A percentile compares a stretch with the other conserved stretches of the same genome.
These are phyloP conservation scores for Germaria angustata DNA, from an alignment of 2,888 invertebrate genomes.

Conservation along the genomic window DNA sequence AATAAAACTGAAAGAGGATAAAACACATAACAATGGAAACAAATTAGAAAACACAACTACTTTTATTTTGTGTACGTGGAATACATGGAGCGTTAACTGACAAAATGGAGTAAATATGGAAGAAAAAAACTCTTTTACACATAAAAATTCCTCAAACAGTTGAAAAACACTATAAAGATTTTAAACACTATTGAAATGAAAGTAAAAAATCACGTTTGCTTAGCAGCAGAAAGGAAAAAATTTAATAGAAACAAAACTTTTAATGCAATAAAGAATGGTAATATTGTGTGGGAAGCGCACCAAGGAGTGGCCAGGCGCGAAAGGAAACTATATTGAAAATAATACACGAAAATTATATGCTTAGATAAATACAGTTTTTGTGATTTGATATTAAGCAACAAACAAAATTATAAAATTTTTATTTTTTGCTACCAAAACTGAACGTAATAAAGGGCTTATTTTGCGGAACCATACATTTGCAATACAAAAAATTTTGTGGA, in stretches of 20 bases:
- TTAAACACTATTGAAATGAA: background rate
- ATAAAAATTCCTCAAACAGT: background rate
- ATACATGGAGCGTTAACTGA: background rate
- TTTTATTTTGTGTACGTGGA: background rate
- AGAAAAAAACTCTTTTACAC: background rate
- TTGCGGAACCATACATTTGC: too few relatives aligned
- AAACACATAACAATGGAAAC: constrained; percentile 21
- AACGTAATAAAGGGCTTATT: too few relatives aligned
- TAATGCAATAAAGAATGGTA: background rate
- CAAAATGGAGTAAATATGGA: background rate
- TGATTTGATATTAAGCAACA: too few relatives aligned
- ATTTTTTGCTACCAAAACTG: too few relatives aligned
- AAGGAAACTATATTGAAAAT: too few relatives aligned
- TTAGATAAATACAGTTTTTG: too few relatives aligned
- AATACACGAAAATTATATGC: too few relatives aligned
- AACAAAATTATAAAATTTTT: too few relatives aligned
- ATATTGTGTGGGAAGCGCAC: too few relatives aligned
- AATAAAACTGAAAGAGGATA: background rate
- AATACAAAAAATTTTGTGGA: too few relatives aligned
- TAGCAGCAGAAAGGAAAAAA: background rate
- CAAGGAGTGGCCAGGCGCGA: too few relatives aligned
- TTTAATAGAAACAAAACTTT: background rate
- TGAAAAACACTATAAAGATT: background rate
- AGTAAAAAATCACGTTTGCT: background rate
- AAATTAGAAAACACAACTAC: constrained; percentile 12